Percentiles rank a stretch among this genome's conserved stretches.
phyloP scores from a whole-genome alignment of 2,797 vertebrate genomes.

The Alfaro cultratus region DNA sequence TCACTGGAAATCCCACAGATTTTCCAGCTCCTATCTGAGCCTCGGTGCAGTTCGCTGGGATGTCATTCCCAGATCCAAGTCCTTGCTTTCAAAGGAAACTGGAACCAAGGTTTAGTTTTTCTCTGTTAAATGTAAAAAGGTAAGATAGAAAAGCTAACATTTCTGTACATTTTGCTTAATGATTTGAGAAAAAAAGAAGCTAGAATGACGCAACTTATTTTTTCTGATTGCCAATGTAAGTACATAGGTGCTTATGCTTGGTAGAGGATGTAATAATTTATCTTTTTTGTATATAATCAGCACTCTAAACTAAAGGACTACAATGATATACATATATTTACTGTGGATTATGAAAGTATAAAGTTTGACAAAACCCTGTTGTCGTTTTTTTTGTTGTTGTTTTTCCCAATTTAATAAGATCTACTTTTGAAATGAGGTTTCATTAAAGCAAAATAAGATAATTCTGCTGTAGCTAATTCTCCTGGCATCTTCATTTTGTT shows the following conservation, averaged over 20 bases:
- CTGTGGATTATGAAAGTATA: constrained; percentile 42
- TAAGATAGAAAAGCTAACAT: neutral
- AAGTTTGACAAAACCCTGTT: constrained; percentile 35
- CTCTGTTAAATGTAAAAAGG: neutral
- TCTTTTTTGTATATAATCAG: constrained; percentile 30
- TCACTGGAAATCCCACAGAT: neutral
- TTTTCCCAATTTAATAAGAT: neutral
- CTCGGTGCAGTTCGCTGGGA: neutral
- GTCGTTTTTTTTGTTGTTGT: neutral
- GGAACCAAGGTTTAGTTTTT: neutral
- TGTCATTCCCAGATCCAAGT: neutral
- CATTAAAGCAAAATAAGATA: neutral
- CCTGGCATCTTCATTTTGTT: neutral
- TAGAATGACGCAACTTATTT: constrained; percentile 6
- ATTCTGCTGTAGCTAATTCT: neutral
- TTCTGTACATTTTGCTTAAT: constrained; percentile 7
- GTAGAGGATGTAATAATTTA: constrained; percentile 24
- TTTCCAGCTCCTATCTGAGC: neutral
- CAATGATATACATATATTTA: constrained; percentile 10
- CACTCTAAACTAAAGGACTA: constrained; percentile 17
- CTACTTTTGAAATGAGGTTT: neutral
- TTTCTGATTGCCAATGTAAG: constrained; percentile 35
- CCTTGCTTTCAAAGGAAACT: neutral
- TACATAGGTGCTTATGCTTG: constrained; percentile 35
- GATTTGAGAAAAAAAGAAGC: constrained; percentile 17